Conservation (phyloP, 2,888 invertebrate genomes). For the Cataglyphis livida region DNA sequence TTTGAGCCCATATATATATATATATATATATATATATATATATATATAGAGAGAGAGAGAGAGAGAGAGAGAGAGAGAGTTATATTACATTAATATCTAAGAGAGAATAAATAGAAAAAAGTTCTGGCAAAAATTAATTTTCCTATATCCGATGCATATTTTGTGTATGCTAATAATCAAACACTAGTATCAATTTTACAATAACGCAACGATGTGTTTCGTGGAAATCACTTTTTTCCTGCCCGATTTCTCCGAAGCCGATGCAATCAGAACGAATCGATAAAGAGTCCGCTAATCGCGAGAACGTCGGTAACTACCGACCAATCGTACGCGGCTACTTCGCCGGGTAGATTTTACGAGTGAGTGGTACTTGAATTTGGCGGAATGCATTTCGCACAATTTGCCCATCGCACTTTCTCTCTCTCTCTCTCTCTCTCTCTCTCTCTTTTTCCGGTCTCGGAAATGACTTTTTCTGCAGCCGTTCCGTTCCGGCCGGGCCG, state of each 20-base stretch:
- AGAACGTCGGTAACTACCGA: not conserved
- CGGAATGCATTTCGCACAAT: constrained; percentile 35
- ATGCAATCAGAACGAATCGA: constrained; percentile 13
- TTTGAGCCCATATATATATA: not conserved
- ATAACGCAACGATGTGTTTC: not conserved
- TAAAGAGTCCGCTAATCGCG: constrained; percentile 39
- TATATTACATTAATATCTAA: not conserved
- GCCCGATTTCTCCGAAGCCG: not conserved
- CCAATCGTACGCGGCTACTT: constrained; percentile 20
- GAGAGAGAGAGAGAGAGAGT: too few relatives aligned
- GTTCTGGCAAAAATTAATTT: constrained; percentile 7
- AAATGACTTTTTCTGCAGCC: constrained; percentile 25
- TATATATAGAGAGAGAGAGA: too few relatives aligned
- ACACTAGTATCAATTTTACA: constrained; percentile 7
- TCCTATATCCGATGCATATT: not conserved
- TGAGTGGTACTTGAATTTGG: constrained; percentile 28
- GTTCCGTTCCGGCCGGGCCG: constrained; percentile 1
- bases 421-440: constrained; percentile 23
- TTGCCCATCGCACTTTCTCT: constrained; percentile 24
- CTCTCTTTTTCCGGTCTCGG: constrained; percentile 49
- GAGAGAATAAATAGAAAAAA: not conserved
- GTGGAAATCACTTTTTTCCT: constrained; percentile 17
- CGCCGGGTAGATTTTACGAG: constrained; percentile 32
- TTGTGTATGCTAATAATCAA: constrained; percentile 12
- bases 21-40: too few relatives aligned